A percentile compares a stretch with the other conserved stretches of the same genome.
phyloP scores from a whole-genome alignment of 1,140 invertebrate genomes.

The Bicyclus anynana region DNA sequence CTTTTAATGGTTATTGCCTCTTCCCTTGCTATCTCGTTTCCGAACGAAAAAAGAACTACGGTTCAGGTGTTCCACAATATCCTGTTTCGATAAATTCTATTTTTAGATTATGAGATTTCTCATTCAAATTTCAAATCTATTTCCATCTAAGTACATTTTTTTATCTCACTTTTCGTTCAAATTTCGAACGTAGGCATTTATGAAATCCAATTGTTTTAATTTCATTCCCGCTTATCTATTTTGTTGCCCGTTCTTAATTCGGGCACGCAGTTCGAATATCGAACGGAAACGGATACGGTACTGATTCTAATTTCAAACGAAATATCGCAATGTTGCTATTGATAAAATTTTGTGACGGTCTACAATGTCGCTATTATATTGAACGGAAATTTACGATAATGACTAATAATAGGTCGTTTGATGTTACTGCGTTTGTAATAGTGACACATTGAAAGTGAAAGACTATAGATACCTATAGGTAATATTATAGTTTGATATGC shows the following conservation, averaged over 20 bases:
- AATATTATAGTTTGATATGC: no score
- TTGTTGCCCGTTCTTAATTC: constrained; percentile 67
- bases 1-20: constrained; percentile 74
- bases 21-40: constrained; percentile 59
- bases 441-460: not conserved
- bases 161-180: not conserved
- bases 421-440: not conserved
- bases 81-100: constrained; percentile 22
- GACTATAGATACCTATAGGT: no score
- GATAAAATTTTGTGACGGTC: constrained; percentile 64
- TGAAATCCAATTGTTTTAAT: constrained; percentile 10
- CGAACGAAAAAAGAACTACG: constrained; percentile 43
- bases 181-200: constrained; percentile 7
- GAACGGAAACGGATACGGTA: constrained; percentile 74
- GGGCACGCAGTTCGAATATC: constrained; percentile 63
- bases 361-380: constrained; percentile 62
- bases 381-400: constrained; percentile 71
- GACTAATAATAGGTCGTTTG: constrained; percentile 34
- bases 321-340: constrained; percentile 70
- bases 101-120: constrained; percentile 2
- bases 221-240: constrained; percentile 41
- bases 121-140: constrained; percentile 4
- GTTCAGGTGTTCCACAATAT: constrained; percentile 53
- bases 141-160: no score
- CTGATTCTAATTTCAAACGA: constrained; percentile 74